phyloP scores from a whole-genome alignment of 2,888 invertebrate species.

The Aelia acuminata region DNA sequence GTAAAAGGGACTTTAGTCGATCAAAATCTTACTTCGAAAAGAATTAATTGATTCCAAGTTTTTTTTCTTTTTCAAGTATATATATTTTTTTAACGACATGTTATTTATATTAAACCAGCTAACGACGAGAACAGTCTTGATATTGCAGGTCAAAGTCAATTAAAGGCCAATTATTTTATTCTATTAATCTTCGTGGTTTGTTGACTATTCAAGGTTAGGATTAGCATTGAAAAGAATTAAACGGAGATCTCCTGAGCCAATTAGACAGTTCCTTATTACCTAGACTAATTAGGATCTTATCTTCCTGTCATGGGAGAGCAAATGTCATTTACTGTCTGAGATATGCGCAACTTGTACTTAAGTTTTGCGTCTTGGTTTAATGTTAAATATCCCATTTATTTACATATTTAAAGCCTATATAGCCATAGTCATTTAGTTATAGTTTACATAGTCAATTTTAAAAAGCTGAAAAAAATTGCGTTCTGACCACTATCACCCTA shows the following conservation, averaged over 20 bases:
- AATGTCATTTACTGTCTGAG: slow-evolving; percentile 13
- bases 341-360: neutral
- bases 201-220: slow-evolving; percentile 30
- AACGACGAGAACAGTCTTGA: neutral
- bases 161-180: neutral
- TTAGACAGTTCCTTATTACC: slow-evolving; percentile 1
- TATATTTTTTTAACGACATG: neutral
- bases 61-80: too few species aligned
- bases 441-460: too few species aligned
- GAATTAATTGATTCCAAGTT: too few species aligned
- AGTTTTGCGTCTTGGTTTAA: neutral
- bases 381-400: neutral
- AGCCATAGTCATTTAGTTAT: too few species aligned
- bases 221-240: slow-evolving; percentile 51
- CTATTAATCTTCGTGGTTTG: slow-evolving; percentile 42
- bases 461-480: too few species aligned
- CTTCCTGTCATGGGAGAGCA: slow-evolving; percentile 19
- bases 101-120: neutral
- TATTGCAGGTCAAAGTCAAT: slow-evolving; percentile 27
- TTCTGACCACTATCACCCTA: too few species aligned
- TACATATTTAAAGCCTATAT: too few species aligned
- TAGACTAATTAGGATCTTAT: slow-evolving; percentile 16
- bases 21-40: too few species aligned
- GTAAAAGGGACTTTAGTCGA: too few species aligned
- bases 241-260: neutral